These are phyloP conservation scores for Drosophila putrida DNA, from an alignment of 2,888 invertebrate genomes.

Conservation along the genomic window DNA sequence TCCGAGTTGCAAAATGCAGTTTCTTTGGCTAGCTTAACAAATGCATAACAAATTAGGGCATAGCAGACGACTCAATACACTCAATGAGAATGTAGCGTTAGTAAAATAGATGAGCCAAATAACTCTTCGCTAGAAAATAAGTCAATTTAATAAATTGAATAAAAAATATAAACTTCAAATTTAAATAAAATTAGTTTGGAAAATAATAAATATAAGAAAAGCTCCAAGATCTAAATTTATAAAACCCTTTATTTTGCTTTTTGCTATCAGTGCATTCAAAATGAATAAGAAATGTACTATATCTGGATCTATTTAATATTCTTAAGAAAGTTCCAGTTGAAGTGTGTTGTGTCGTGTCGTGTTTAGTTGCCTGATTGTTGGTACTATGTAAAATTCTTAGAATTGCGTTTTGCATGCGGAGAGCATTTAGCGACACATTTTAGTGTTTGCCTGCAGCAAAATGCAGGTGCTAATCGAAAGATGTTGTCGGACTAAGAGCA, in stretches of 20 bases:
- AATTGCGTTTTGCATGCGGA: slow-evolving; percentile 39
- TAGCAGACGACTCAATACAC: slow-evolving; percentile 5
- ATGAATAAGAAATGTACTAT: not conserved
- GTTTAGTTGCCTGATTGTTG: slow-evolving; percentile 17
- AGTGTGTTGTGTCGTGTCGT: slow-evolving; percentile 11
- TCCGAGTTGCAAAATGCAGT: slow-evolving; percentile 49
- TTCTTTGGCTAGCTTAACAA: slow-evolving; percentile 60
- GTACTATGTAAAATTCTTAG: slow-evolving; percentile 20
- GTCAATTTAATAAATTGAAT: too few relatives aligned
- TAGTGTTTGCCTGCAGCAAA: slow-evolving; percentile 45
- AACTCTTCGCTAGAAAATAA: too few relatives aligned
- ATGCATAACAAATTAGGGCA: slow-evolving; percentile 48
- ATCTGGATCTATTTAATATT: not conserved
- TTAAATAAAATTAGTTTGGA: not conserved
- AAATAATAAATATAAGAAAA: not conserved
- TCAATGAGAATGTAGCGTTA: not conserved
- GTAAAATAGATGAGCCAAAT: not conserved
- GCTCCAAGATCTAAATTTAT: not conserved
- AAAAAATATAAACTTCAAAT: not conserved
- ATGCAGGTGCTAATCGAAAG: slow-evolving; percentile 74
- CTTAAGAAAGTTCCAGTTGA: slow-evolving; percentile 1
- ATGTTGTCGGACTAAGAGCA: slow-evolving; percentile 48
- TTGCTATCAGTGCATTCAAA: not conserved
- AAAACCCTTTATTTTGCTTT: too few relatives aligned
- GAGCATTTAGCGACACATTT: slow-evolving; percentile 68